Percentiles rank a stretch among this genome's conserved stretches.
Evolutionary conservation across 2,888 invertebrate genomes (phyloP).

Genomic region (Cataglyphis cursor): DNA sequence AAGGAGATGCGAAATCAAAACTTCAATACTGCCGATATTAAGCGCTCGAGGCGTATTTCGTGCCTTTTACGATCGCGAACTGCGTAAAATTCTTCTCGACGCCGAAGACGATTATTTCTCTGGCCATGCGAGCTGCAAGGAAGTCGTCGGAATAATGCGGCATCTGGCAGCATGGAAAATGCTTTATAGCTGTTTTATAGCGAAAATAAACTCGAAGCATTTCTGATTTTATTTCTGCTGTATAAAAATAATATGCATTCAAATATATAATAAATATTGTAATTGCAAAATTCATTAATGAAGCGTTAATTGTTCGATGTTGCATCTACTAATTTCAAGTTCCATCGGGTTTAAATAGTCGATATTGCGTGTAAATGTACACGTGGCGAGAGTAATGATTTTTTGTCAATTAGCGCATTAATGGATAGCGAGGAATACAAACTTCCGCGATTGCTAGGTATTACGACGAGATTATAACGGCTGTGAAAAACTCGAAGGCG

Average conservation of each 20-base stretch:
- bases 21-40: constrained; percentile 76
- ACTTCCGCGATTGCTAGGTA: constrained; percentile 46
- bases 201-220: constrained; percentile 62
- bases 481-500: constrained; percentile 29
- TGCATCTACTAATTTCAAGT: constrained; percentile 24
- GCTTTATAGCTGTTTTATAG: constrained; percentile 73
- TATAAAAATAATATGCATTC: neutral
- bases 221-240: constrained; percentile 69
- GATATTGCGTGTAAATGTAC: neutral
- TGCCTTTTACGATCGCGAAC: constrained; percentile 68
- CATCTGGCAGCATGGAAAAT: constrained; percentile 51
- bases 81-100: constrained; percentile 36
- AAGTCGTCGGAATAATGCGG: constrained; percentile 16
- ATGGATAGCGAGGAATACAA: neutral
- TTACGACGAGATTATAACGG: constrained; percentile 44
- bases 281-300: constrained; percentile 22
- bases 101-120: constrained; percentile 49
- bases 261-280: constrained; percentile 13
- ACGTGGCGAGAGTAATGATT: constrained; percentile 4
- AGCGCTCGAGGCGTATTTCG: constrained; percentile 56
- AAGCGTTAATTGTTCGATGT: constrained; percentile 18
- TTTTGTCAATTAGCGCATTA: constrained; percentile 38
- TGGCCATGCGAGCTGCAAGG: constrained; percentile 28
- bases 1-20: constrained; percentile 83
- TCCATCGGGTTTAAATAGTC: neutral